phyloP scores from a whole-genome alignment of 2,113 vertebrate species.

The Muscicapa adusta region DNA sequence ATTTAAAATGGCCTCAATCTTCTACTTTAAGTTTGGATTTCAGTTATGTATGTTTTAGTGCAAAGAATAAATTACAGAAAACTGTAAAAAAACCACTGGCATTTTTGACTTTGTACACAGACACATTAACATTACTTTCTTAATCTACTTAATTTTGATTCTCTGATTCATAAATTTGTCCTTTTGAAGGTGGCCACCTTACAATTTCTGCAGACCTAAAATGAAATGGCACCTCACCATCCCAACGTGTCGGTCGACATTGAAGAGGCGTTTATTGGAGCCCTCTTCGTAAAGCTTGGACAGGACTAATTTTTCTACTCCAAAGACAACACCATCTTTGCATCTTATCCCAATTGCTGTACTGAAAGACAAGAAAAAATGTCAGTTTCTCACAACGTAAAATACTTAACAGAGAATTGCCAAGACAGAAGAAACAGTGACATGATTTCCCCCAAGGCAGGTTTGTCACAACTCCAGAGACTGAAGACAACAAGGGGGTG shows the following conservation, averaged over 20 bases:
- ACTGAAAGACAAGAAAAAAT: constrained; percentile 70
- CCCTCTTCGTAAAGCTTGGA: constrained; percentile 98
- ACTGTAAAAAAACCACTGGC: not conserved
- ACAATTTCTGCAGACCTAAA: not conserved
- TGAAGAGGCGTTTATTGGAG: constrained; percentile 98
- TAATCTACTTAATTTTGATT: not conserved
- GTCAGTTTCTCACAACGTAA: not conserved
- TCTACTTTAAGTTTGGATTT: not conserved
- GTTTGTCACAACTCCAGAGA: not conserved
- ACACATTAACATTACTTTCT: not conserved
- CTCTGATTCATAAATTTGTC: not conserved
- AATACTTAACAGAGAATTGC: not conserved
- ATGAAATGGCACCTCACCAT: constrained; percentile 80
- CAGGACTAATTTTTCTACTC: constrained; percentile 95
- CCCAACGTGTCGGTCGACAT: constrained; percentile 94
- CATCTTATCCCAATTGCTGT: constrained; percentile 96
- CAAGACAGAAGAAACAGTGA: rapidly evolving
- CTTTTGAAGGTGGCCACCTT: not conserved
- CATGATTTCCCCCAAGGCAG: rapidly evolving
- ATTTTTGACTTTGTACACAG: not conserved
- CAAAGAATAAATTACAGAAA: not conserved
- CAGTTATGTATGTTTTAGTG: rapidly evolving
- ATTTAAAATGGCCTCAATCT: not conserved
- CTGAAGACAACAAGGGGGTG: not conserved
- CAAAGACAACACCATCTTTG: constrained; percentile 96